Evolutionary conservation across 2,888 invertebrate genomes (phyloP).

Genomic region (Apamea crenata): DNA sequence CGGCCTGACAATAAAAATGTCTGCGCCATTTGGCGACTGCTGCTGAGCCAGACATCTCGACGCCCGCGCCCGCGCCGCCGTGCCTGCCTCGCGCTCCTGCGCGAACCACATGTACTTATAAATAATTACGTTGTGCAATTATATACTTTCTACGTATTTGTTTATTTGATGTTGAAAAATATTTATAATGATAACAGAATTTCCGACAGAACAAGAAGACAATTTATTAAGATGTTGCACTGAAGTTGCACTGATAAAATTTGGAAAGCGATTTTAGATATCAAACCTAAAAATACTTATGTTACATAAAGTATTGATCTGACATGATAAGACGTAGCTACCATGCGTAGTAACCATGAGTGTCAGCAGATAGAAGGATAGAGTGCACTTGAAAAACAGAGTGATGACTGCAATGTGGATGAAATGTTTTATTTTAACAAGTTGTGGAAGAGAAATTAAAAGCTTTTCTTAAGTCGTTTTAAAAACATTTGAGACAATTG

Average conservation of each 20-base stretch:
- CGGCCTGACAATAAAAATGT: slow-evolving; percentile 62
- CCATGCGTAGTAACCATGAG: slow-evolving; percentile 21
- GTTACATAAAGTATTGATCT: slow-evolving; percentile 19
- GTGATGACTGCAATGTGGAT: slow-evolving; percentile 15
- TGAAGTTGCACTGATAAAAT: slow-evolving; percentile 33
- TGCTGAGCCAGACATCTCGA: slow-evolving; percentile 78
- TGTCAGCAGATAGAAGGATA: slow-evolving; percentile 30
- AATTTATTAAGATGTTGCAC: slow-evolving; percentile 14
- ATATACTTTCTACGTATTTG: slow-evolving; percentile 35
- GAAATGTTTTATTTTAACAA: slow-evolving; percentile 26
- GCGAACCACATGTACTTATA: slow-evolving; percentile 27
- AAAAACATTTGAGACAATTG: slow-evolving; percentile 11
- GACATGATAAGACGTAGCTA: slow-evolving; percentile 38
- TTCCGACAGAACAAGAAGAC: slow-evolving; percentile 22
- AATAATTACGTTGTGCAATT: slow-evolving; percentile 45
- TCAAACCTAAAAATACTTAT: slow-evolving; percentile 27
- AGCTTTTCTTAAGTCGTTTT: slow-evolving; percentile 20
- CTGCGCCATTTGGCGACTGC: slow-evolving; percentile 66
- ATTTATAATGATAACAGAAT: slow-evolving; percentile 23
- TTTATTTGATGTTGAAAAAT: slow-evolving; percentile 40
- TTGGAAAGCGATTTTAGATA: slow-evolving; percentile 46
- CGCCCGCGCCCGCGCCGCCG: slow-evolving; percentile 78
- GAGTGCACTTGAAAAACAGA: slow-evolving; percentile 40
- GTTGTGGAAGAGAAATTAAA: slow-evolving; percentile 4
- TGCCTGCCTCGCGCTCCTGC: slow-evolving; percentile 41